Conservation (phyloP, 2,888 invertebrate species). For the Micropterix aruncella region DNA sequence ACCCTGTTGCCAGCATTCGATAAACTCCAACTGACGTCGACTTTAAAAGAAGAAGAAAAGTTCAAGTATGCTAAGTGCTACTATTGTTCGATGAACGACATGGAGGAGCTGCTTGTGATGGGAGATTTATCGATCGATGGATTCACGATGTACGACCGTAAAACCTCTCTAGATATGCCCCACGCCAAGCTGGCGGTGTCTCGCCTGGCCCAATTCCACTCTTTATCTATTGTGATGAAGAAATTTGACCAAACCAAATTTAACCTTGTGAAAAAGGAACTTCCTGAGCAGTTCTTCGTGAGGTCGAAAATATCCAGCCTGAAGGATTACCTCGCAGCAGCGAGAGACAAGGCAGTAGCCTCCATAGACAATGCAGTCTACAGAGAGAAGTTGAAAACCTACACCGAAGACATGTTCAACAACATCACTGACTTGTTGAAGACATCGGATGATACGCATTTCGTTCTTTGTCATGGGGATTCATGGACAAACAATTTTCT, state of each 20-base stretch:
- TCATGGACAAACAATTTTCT: not conserved
- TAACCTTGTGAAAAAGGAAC: not conserved
- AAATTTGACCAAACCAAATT: constrained; percentile 3
- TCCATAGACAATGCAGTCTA: not conserved
- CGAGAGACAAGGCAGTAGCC: not conserved
- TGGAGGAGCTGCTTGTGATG: constrained; percentile 11
- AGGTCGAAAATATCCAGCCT: not conserved
- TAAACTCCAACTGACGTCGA: constrained; percentile 1
- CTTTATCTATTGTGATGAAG: constrained; percentile 13
- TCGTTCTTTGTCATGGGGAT: not conserved
- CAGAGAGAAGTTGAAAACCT: not conserved
- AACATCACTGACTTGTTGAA: not conserved
- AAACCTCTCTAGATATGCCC: constrained; percentile 7
- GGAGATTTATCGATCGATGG: constrained; percentile 11
- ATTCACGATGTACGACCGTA: constrained; percentile 9
- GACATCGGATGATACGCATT: not conserved
- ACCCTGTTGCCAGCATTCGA: constrained; percentile 5
- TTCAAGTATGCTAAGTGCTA: constrained; percentile 5
- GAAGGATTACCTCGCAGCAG: not conserved
- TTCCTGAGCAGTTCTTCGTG: not conserved
- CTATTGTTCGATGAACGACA: not conserved
- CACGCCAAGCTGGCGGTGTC: constrained; percentile 10
- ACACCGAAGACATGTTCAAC: not conserved
- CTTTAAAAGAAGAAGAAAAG: not conserved
- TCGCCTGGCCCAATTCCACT: constrained; percentile 13